A percentile compares a stretch with the other conserved stretches of the same genome.
Conservation (phyloP, 2,113 vertebrate species). For the Vicugna pacos region DNA sequence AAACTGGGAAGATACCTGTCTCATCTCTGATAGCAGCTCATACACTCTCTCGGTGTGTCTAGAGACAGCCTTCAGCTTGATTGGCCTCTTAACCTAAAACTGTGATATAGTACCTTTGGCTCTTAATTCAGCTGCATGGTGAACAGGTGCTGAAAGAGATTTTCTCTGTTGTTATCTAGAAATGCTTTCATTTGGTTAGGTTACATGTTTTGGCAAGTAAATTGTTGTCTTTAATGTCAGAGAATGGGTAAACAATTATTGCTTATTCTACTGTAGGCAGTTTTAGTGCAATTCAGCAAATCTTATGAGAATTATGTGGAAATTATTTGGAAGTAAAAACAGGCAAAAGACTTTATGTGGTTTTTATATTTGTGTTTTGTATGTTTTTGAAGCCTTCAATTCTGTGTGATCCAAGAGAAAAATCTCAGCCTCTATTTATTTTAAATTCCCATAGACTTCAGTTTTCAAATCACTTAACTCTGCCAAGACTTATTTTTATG, state of each 20-base stretch:
- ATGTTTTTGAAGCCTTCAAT: slow-evolving; percentile 66
- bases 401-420: slow-evolving; percentile 68
- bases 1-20: background rate
- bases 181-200: slow-evolving; percentile 32
- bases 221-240: slow-evolving; percentile 65
- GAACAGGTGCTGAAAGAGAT: slow-evolving; percentile 4
- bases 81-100: slow-evolving; percentile 44
- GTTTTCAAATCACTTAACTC: slow-evolving; percentile 64
- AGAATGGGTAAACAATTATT: slow-evolving; percentile 63
- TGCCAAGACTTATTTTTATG: slow-evolving; percentile 47
- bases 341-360: slow-evolving; percentile 63
- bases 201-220: slow-evolving; percentile 55
- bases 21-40: background rate
- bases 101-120: background rate
- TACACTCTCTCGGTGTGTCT: background rate
- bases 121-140: background rate
- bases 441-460: slow-evolving; percentile 72
- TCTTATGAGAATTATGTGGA: slow-evolving; percentile 47
- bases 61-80: background rate
- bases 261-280: slow-evolving; percentile 41
- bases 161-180: slow-evolving; percentile 50
- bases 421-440: slow-evolving; percentile 58
- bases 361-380: slow-evolving; percentile 72
- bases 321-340: slow-evolving; percentile 62
- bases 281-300: slow-evolving; percentile 62